Percentiles rank a stretch among this genome's conserved stretches.
phyloP scores from a whole-genome alignment of 2,888 invertebrate genomes.

The Plagiodera versicolora region DNA sequence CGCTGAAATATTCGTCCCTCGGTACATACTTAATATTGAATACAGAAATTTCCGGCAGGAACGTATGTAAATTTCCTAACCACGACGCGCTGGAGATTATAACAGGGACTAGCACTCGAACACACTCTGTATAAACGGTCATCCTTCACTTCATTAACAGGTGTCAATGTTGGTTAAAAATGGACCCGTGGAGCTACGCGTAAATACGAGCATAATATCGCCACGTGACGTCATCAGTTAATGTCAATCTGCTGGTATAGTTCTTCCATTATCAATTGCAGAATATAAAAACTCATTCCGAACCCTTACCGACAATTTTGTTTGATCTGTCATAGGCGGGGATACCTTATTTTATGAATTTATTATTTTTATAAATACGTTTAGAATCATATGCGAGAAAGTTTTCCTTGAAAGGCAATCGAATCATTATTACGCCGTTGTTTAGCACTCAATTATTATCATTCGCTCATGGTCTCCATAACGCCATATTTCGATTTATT shows the following conservation, averaged over 20 bases:
- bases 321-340: no score
- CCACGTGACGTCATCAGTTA: conserved; percentile 38
- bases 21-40: conserved; percentile 43
- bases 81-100: not conserved
- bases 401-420: no score
- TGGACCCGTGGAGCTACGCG: conserved; percentile 14
- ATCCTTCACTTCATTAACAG: conserved; percentile 13
- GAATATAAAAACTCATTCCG: no score
- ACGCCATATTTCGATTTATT: no score
- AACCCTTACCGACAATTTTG: no score
- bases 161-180: conserved; percentile 20
- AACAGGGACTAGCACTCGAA: not conserved
- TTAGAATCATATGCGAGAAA: no score
- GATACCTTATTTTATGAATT: no score
- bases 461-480: no score
- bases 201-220: conserved; percentile 15
- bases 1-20: conserved; percentile 51
- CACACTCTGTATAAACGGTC: not conserved
- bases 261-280: no score
- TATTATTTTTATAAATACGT: no score
- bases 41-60: conserved; percentile 33
- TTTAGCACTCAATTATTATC: no score
- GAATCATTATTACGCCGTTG: no score
- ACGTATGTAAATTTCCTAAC: conserved; percentile 25
- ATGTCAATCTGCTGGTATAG: conserved; percentile 26